A percentile compares a stretch with the other conserved stretches of the same genome.
These are phyloP conservation scores for Syrmaticus mikado DNA, from an alignment of 2,113 vertebrate species.

Conservation along the genomic window DNA sequence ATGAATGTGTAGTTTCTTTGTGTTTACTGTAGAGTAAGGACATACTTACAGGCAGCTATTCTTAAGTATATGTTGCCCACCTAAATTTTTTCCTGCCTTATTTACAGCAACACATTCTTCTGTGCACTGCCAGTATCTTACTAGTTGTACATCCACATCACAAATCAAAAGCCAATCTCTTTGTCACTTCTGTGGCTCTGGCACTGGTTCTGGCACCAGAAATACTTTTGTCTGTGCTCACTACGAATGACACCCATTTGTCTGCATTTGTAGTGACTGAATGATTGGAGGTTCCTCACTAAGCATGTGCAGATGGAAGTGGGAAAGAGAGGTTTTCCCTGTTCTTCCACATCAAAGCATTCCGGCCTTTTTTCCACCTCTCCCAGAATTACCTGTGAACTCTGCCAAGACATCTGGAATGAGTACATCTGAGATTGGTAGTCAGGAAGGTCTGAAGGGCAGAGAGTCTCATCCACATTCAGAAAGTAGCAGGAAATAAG, in stretches of 20 bases:
- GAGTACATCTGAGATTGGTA: background rate
- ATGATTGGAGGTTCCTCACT: background rate
- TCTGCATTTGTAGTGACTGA: rapidly evolving
- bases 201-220: background rate
- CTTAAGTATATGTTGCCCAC: background rate
- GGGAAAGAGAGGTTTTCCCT: background rate
- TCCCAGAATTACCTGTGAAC: background rate
- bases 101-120: background rate
- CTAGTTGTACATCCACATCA: background rate
- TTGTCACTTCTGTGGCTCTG: background rate
- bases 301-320: background rate
- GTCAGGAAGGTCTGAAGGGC: background rate
- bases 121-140: background rate
- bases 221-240: background rate
- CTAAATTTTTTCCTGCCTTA: background rate
- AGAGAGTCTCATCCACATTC: background rate
- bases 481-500: background rate
- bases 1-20: background rate
- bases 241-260: background rate
- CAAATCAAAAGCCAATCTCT: background rate
- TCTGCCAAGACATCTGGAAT: background rate
- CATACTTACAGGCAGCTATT: background rate
- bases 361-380: background rate
- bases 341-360: background rate
- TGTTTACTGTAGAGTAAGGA: background rate